These are phyloP conservation scores for Amphipoea oculea DNA, from an alignment of 2,888 invertebrate genomes.

Conservation along the genomic window DNA sequence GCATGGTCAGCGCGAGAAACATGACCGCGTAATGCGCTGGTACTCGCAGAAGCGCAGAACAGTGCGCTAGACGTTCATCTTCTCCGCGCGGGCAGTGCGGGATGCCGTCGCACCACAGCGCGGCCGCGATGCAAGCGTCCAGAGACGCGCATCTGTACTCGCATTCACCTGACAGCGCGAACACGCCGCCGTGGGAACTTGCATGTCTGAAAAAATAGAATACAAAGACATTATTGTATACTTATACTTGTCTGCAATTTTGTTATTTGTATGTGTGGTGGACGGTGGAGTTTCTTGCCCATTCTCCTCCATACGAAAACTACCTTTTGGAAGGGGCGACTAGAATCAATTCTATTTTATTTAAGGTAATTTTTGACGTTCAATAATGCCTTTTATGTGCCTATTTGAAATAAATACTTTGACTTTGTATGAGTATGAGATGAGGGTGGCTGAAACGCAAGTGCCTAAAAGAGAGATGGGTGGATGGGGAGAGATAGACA, in stretches of 20 bases:
- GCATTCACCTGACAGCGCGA: conserved; percentile 93
- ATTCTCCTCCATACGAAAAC: too few species aligned
- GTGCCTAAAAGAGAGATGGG: background rate
- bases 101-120: conserved; percentile 95
- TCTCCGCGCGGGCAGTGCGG: conserved; percentile 95
- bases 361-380: too few species aligned
- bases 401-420: too few species aligned
- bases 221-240: background rate
- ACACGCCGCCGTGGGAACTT: conserved; percentile 88
- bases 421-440: background rate
- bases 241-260: background rate
- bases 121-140: conserved; percentile 95
- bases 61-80: conserved; percentile 95
- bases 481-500: background rate
- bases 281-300: too few species aligned
- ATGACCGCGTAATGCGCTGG: conserved; percentile 93
- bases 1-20: conserved; percentile 87
- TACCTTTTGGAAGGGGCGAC: too few species aligned
- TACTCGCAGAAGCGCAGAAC: conserved; percentile 94
- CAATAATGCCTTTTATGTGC: too few species aligned
- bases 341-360: too few species aligned
- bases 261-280: background rate
- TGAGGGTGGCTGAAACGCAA: too few species aligned
- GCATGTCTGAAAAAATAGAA: conserved; percentile 82
- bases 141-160: conserved; percentile 94